Evolutionary conservation across 2,113 vertebrate species (phyloP).

Genomic region (Coptodon bakossiorum): DNA sequence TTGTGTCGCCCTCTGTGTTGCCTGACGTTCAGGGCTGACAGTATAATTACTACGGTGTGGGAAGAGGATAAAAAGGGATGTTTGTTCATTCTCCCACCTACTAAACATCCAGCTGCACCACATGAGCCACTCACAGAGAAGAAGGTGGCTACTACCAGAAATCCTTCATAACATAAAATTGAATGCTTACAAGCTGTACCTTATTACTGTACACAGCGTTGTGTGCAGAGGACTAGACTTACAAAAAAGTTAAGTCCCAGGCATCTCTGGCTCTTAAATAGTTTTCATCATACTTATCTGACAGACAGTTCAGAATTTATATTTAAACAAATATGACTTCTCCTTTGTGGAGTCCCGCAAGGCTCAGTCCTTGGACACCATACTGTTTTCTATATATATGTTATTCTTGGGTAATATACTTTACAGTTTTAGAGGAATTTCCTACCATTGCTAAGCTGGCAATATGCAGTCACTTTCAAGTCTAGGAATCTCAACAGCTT

Average conservation of each 20-base stretch:
- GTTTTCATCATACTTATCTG: not conserved
- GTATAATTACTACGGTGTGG: conserved; percentile 81
- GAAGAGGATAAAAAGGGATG: conserved; percentile 74
- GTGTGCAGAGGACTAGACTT: not conserved
- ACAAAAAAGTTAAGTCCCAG: not conserved
- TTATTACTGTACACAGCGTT: not conserved
- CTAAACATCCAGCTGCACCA: conserved; percentile 78
- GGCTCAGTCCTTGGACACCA: not conserved
- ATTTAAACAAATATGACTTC: not conserved
- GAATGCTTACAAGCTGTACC: not conserved
- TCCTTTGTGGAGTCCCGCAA: not conserved
- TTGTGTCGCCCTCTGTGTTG: conserved; percentile 66
- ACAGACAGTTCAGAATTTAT: not conserved
- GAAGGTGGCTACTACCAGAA: not conserved
- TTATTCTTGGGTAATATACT: not conserved
- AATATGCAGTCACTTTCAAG: fast-evolving
- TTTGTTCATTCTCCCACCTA: conserved; percentile 75
- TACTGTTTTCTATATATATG: not conserved
- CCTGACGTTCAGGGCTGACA: conserved; percentile 73
- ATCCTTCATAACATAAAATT: not conserved
- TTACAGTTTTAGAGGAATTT: not conserved
- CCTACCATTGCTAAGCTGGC: not conserved
- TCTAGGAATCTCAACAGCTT: not conserved
- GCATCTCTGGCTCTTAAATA: not conserved
- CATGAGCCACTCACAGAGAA: not conserved